phyloP scores from a whole-genome alignment of 2,113 vertebrate genomes.

The Podarcis cretensis region DNA sequence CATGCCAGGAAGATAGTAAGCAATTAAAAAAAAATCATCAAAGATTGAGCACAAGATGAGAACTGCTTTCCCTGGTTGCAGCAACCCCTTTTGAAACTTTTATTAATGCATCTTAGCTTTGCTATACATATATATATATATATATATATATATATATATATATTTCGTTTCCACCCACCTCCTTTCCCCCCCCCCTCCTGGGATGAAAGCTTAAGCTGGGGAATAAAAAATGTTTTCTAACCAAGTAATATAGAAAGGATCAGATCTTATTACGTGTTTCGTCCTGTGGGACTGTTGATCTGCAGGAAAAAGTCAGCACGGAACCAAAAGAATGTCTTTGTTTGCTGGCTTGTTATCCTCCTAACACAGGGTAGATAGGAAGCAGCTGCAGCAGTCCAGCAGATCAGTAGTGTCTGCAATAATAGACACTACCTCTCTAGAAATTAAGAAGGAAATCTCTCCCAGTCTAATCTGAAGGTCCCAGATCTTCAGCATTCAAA shows the following conservation, averaged over 20 bases:
- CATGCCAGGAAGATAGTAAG: slow-evolving; percentile 53
- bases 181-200: not conserved
- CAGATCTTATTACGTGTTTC: not conserved
- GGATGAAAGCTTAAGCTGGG: slow-evolving; percentile 32
- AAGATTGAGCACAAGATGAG: slow-evolving; percentile 33
- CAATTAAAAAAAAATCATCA: slow-evolving; percentile 57
- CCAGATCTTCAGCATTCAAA: no score
- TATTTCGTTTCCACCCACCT: not conserved
- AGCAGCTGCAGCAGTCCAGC: not conserved
- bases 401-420: not conserved
- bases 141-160: not conserved
- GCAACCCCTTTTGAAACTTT: slow-evolving; percentile 43
- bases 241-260: not conserved
- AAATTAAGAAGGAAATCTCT: no score
- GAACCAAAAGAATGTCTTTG: not conserved
- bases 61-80: slow-evolving; percentile 29
- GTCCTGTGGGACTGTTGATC: not conserved
- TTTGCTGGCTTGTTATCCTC: not conserved
- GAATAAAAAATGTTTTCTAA: slow-evolving; percentile 11
- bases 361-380: not conserved
- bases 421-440: no score
- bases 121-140: not conserved
- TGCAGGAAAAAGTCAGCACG: not conserved
- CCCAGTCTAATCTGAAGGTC: no score
- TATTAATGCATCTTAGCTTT: slow-evolving; percentile 44